Evolutionary conservation across 2,797 vertebrate genomes (phyloP).

Genomic region (Syncerus caffer): DNA sequence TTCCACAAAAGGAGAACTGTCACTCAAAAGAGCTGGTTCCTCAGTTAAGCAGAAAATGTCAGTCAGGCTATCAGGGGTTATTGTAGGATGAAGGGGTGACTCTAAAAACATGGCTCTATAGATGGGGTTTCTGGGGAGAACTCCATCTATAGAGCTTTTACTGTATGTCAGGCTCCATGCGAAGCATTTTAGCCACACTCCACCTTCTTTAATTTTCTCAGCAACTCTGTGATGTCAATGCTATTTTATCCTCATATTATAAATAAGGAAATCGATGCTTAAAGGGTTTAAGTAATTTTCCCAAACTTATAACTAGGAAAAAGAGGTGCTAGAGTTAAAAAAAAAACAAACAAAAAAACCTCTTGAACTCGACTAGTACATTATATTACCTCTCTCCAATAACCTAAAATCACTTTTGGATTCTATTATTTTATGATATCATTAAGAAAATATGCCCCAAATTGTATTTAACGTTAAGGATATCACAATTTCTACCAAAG

Average conservation of each 20-base stretch:
- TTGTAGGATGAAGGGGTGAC: neutral
- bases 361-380: neutral
- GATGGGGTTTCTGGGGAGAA: neutral
- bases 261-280: neutral
- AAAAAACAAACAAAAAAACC: accelerated
- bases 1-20: neutral
- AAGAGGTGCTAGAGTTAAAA: neutral
- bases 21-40: neutral
- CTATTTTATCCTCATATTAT: neutral
- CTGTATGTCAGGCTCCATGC: neutral
- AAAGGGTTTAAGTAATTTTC: neutral
- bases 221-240: neutral
- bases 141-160: neutral
- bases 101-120: neutral
- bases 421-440: neutral
- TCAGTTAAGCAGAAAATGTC: neutral
- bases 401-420: neutral
- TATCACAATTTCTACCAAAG: neutral
- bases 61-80: neutral
- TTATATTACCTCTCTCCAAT: neutral
- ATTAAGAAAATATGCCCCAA: neutral
- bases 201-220: neutral
- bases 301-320: neutral
- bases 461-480: neutral
- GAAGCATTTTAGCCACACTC: neutral